Evolutionary conservation across 1,140 invertebrate genomes (phyloP).

Genomic region (Charaxes varanes): DNA sequence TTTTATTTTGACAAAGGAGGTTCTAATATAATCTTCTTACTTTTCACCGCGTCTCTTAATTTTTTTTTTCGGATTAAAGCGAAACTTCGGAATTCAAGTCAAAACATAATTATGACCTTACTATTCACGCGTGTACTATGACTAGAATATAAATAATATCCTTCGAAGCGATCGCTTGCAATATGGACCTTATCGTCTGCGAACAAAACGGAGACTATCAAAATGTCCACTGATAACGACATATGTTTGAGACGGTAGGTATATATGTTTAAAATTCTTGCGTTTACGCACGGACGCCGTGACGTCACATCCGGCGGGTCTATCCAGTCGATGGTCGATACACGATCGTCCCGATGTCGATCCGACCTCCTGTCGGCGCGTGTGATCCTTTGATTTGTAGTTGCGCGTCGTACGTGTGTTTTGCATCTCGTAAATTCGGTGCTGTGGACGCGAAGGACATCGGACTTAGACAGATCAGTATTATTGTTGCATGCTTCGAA

Average conservation of each 20-base stretch:
- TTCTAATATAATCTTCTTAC: too few species aligned
- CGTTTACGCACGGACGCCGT: slow-evolving; percentile 54
- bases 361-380: slow-evolving; percentile 59
- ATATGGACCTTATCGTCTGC: slow-evolving; percentile 28
- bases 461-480: too few species aligned
- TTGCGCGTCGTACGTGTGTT: slow-evolving; percentile 37
- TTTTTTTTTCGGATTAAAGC: too few species aligned
- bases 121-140: slow-evolving; percentile 46
- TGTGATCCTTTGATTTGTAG: slow-evolving; percentile 65
- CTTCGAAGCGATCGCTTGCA: slow-evolving; percentile 19
- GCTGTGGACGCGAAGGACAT: too few species aligned
- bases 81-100: slow-evolving; percentile 36
- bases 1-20: too few species aligned
- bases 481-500: too few species aligned
- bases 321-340: slow-evolving; percentile 51
- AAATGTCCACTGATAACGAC: slow-evolving; percentile 52
- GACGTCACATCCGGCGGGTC: slow-evolving; percentile 62
- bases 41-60: too few species aligned
- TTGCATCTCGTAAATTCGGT: slow-evolving; percentile 41
- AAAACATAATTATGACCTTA: slow-evolving; percentile 45
- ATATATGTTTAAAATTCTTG: slow-evolving; percentile 71
- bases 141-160: slow-evolving; percentile 56
- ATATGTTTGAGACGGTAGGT: slow-evolving; percentile 55
- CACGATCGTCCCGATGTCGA: slow-evolving; percentile 53
- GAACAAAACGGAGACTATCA: slow-evolving; percentile 23